Conservation (phyloP, 1,140 invertebrate species). For the Druon quercuslanigerum region DNA sequence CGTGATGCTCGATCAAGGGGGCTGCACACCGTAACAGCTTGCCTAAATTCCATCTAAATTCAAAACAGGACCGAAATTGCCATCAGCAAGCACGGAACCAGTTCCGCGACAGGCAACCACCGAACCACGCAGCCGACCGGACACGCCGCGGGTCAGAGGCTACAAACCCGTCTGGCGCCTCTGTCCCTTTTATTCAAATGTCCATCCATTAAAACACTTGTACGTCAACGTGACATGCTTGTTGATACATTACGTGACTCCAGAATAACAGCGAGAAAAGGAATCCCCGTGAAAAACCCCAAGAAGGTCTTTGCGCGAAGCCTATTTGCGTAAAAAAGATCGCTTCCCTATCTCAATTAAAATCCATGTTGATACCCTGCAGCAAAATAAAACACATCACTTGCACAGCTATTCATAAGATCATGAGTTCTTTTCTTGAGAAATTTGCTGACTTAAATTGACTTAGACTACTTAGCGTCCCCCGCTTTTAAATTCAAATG, state of each 20-base stretch:
- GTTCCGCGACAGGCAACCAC: constrained; percentile 13
- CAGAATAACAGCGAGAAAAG: not conserved
- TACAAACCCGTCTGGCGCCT: constrained; percentile 6
- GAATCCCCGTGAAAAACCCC: not conserved
- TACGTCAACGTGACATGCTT: constrained; percentile 15
- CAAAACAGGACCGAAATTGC: constrained; percentile 64
- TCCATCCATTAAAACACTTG: constrained; percentile 14
- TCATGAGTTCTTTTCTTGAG: too few relatives aligned
- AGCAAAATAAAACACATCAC: too few relatives aligned
- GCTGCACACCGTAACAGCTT: constrained; percentile 58
- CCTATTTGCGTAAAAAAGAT: too few relatives aligned
- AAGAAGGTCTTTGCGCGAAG: not conserved
- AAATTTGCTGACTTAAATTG: too few relatives aligned
- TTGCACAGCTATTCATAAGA: too few relatives aligned
- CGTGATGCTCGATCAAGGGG: constrained; percentile 23
- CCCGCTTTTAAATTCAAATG: too few relatives aligned
- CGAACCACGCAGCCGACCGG: constrained; percentile 25
- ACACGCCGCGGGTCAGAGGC: not conserved
- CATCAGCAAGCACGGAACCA: constrained; percentile 51
- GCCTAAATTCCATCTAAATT: constrained; percentile 68
- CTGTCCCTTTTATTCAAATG: constrained; percentile 25
- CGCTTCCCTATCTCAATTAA: too few relatives aligned
- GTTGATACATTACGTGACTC: constrained; percentile 3
- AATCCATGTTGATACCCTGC: too few relatives aligned
- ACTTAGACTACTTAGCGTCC: too few relatives aligned